Conservation (phyloP, 1,140 invertebrate genomes). For the Hycleus phaleratus region DNA sequence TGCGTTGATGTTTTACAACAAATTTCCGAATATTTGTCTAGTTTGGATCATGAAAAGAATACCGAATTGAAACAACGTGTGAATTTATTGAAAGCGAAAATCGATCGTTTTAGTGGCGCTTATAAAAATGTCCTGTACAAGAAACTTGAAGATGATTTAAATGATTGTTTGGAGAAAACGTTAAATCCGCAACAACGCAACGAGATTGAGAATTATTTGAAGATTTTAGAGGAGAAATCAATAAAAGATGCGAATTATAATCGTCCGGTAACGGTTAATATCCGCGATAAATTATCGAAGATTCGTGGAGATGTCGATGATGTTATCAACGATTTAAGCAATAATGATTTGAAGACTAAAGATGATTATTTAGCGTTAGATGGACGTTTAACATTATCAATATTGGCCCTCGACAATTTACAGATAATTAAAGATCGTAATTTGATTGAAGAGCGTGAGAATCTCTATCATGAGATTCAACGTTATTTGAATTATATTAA, state of each 20-base stretch:
- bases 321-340: constrained; percentile 12
- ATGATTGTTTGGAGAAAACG: constrained; percentile 14
- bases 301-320: constrained; percentile 6
- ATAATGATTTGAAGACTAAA: constrained; percentile 13
- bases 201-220: constrained; percentile 20
- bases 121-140: constrained; percentile 26
- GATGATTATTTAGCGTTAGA: constrained; percentile 4
- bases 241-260: constrained; percentile 19
- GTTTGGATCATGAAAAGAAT: background rate
- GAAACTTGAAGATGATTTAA: constrained; percentile 22
- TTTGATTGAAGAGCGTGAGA: background rate
- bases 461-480: constrained; percentile 1
- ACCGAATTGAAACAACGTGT: background rate
- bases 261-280: background rate
- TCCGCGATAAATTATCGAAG: constrained; percentile 8
- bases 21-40: background rate
- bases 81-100: constrained; percentile 19
- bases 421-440: background rate
- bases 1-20: constrained; percentile 1
- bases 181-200: constrained; percentile 10
- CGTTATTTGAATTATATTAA: background rate
- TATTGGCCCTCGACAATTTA: constrained; percentile 6
- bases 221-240: constrained; percentile 25
- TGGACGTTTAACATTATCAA: constrained; percentile 3
- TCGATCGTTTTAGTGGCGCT: constrained; percentile 23